Percentiles rank a stretch among this genome's conserved stretches.
Evolutionary conservation across 2,797 vertebrate species (phyloP).

Genomic region (Phaenicophaeus curvirostris): DNA sequence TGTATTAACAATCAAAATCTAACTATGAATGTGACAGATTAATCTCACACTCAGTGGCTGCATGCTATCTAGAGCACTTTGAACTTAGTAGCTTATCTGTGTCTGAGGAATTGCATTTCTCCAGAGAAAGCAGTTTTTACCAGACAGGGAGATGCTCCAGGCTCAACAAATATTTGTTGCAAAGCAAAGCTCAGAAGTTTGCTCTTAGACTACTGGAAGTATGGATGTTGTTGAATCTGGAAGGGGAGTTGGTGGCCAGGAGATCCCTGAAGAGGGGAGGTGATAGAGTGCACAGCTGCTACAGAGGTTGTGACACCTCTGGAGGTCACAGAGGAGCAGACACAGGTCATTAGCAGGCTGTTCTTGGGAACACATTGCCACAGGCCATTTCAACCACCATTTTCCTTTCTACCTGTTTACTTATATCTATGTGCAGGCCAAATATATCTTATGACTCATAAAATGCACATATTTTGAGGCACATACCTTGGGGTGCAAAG

Average conservation of each 20-base stretch:
- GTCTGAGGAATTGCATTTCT: not conserved
- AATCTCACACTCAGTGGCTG: not conserved
- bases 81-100: not conserved
- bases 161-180: not conserved
- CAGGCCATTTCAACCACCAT: not conserved
- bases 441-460: not conserved
- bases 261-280: not conserved
- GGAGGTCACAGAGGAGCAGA: not conserved
- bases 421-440: not conserved
- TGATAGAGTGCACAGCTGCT: not conserved
- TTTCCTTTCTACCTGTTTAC: not conserved
- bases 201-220: not conserved
- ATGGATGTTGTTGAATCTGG: fast-evolving
- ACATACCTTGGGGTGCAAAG: not conserved
- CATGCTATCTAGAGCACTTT: not conserved
- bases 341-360: not conserved
- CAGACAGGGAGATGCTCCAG: not conserved
- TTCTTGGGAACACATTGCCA: fast-evolving
- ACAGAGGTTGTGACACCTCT: not conserved
- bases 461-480: slow-evolving; percentile 23
- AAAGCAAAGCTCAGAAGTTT: not conserved
- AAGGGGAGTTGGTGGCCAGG: not conserved
- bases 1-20: not conserved
- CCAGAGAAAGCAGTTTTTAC: not conserved
- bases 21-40: not conserved